These are phyloP conservation scores for Sebastes kiyomatsui DNA, from an alignment of 2,797 vertebrate genomes.

Conservation along the genomic window DNA sequence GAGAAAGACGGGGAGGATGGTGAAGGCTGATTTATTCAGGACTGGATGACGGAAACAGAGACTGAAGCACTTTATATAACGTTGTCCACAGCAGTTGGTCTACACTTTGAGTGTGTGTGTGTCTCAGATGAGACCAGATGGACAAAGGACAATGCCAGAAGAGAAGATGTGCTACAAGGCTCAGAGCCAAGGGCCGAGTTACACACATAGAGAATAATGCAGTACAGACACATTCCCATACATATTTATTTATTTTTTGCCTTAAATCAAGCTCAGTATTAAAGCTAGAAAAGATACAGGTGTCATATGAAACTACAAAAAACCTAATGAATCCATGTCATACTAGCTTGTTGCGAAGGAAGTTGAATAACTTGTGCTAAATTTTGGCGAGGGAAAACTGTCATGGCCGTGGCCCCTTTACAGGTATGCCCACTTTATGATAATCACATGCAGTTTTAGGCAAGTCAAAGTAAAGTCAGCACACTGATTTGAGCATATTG, in stretches of 20 bases:
- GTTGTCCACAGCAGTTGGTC: not conserved
- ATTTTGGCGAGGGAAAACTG: too few relatives aligned
- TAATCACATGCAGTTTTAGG: too few relatives aligned
- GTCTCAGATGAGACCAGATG: slow-evolving; percentile 41
- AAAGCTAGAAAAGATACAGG: too few relatives aligned
- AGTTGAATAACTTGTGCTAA: too few relatives aligned
- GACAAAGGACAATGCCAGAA: slow-evolving; percentile 32
- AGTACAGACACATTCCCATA: not conserved
- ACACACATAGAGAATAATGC: slow-evolving; percentile 1
- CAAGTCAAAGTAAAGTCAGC: too few relatives aligned
- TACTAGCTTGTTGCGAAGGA: too few relatives aligned
- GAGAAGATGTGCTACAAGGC: slow-evolving; percentile 26
- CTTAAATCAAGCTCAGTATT: too few relatives aligned
- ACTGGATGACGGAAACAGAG: not conserved
- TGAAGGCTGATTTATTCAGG: slow-evolving; percentile 13
- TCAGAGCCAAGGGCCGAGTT: not conserved
- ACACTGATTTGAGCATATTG: too few relatives aligned
- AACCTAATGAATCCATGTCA: too few relatives aligned
- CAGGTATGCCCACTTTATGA: too few relatives aligned
- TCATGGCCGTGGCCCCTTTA: too few relatives aligned
- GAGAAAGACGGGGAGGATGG: not conserved
- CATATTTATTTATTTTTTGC: not conserved
- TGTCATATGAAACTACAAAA: too few relatives aligned
- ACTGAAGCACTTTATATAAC: slow-evolving; percentile 1
- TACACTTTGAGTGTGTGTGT: not conserved